Base-by-base conservation (phyloP, 2,888 invertebrate genomes). In the Tipula lateralis region DNA sequence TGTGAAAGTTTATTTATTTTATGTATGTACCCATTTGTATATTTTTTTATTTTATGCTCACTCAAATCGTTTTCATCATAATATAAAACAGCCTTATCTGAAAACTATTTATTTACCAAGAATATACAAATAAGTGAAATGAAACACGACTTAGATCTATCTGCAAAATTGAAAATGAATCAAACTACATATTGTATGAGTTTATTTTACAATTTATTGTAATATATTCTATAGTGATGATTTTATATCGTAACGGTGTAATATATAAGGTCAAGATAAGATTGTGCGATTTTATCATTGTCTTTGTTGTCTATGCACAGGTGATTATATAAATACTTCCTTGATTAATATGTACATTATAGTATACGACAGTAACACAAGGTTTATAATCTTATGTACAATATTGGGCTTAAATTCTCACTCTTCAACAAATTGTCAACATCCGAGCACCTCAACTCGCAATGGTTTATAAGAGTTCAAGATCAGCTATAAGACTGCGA, bases 1-100 rank as follows among this genome's bases (percentile, higher is more conserved):
- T 66, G 66, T 66, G 66, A 66, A 66, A 66, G 66, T 66, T 66
- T n/a, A n/a, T n/a, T 66, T 24, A 66, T 66, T 66, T 39, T 66
- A 66, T 66, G 19, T 66, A 12, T 66, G 66, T 66, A 24, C 24
- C 19, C 9, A 66, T 66, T 66, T 66, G 66, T 66, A 24, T 19
- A 66, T 66, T 66, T 66, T 66, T 50, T 16, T 66, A 9, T 66
- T 50, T 50, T 66, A 24, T 66, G 66, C 24, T 66, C 7, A 50
- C 44, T 16, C n/a, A 44, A 44, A 44, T 1, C 66, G 66, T 66
- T 66, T 66, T 66, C 66, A 66, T 66, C 66, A 66, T 66, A 66
- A 66, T 66, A 66, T 24, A 6, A 66, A 24, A 66, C 66, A 66
- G 66, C 24, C 24, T 66, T 66, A 66, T 66, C 66, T 66, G 66